phyloP scores from a whole-genome alignment of 1,140 invertebrate species.

The Lepidotrigona ventralis region DNA sequence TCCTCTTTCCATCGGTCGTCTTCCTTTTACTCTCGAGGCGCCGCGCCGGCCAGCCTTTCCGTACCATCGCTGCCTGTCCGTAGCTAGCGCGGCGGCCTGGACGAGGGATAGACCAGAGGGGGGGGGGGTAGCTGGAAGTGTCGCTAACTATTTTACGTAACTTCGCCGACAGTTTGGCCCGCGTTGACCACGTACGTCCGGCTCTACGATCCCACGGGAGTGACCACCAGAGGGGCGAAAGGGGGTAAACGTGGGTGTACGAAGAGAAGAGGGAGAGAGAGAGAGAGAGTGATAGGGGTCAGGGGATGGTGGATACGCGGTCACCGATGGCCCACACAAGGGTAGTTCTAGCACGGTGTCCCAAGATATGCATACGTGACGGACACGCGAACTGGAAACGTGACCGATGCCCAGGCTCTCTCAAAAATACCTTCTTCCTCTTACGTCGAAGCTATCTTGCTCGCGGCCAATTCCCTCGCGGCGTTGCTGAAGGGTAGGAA shows the following conservation, averaged over 20 bases:
- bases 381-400: slow-evolving; percentile 72
- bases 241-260: slow-evolving; percentile 31
- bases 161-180: slow-evolving; percentile 80
- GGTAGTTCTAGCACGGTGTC: slow-evolving; percentile 73
- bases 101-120: slow-evolving; percentile 5
- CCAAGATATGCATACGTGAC: slow-evolving; percentile 81
- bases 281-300: slow-evolving; percentile 6
- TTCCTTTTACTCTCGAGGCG: slow-evolving; percentile 62
- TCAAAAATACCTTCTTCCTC: slow-evolving; percentile 28
- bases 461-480: slow-evolving; percentile 49
- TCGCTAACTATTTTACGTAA: slow-evolving; percentile 82
- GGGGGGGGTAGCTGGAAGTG: slow-evolving; percentile 73
- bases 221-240: slow-evolving; percentile 45
- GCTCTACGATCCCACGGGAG: slow-evolving; percentile 75
- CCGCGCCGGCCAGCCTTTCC: slow-evolving; percentile 54
- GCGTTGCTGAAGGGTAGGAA: slow-evolving; percentile 36
- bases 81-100: slow-evolving; percentile 50
- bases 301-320: slow-evolving; percentile 36
- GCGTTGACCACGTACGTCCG: slow-evolving; percentile 80
- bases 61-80: slow-evolving; percentile 64
- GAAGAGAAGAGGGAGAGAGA: slow-evolving; percentile 11
- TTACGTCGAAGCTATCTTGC: slow-evolving; percentile 39
- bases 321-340: slow-evolving; percentile 64
- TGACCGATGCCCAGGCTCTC: slow-evolving; percentile 66
- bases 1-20: slow-evolving; percentile 57